Evolutionary conservation across 2,113 vertebrate genomes (phyloP), one percentile per base, ranked within the genome.

Genomic region (Albula glossodonta): DNA sequence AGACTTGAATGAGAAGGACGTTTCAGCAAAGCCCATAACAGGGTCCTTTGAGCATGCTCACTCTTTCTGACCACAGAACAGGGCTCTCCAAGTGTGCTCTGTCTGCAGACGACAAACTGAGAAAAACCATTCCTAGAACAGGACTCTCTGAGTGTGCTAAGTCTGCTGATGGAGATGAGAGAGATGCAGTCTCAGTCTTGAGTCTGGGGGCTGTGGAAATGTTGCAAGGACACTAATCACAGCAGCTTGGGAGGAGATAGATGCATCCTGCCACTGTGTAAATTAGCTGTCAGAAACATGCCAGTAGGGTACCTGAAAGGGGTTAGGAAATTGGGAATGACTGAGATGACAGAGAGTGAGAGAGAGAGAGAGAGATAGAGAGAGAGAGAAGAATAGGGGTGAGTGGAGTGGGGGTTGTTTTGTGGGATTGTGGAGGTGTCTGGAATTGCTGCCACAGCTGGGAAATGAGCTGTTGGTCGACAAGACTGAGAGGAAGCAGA

Each of bases 201-300:
- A 86, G 81, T 85, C 84, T 50, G 83, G 66, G 78, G 84, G 60
- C 74, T 17, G 85, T 86, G 87, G 60, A 48, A 77, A 82, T 84
- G 78, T 50, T 25, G 74, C 83, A 51, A 66, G 85, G 77, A 31
- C 81, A 86, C 86, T 1, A 17, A 56, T 41, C 53, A 78, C 78
- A 12, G 56, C 78, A 88, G 85, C 53, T 56, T 80, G 89, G n/a
- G 84, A 83, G 79, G 90, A 93, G 91, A 93, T 91, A 88, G 90
- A 94, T 94, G 90, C 48, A n/a, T 88, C 89, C 92, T 92, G 90
- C 91, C 91, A 91, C 84, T 86, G 87, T 88, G 83, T 93, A 93
- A 94, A 93, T 93, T 93, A 91, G 88, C 89, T 93, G 92, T 93
- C 90, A 89, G 90, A 93, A 92, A 90, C 86, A 84, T 89, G 70